phyloP scores from a whole-genome alignment of 2,888 invertebrate genomes.

The Parapristionchus giblindavisi region DNA sequence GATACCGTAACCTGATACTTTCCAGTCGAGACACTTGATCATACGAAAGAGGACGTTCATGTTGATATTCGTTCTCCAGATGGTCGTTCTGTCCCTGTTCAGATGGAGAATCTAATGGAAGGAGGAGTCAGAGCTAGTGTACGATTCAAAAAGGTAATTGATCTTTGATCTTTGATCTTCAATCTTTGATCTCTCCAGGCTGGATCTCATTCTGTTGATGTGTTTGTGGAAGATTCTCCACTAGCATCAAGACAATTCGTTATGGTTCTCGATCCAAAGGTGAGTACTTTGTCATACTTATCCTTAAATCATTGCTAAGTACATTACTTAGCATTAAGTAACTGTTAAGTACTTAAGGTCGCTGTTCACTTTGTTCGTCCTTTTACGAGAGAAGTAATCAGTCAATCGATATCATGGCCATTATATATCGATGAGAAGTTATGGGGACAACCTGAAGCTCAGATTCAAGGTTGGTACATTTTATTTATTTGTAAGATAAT shows the following conservation, averaged over 20 bases:
- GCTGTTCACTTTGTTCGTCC: constrained; percentile 6
- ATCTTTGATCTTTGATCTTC: neutral
- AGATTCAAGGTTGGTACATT: constrained; percentile 13
- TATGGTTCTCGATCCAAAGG: constrained; percentile 31
- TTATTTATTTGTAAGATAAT: neutral
- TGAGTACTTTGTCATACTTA: neutral
- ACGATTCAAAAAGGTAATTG: constrained; percentile 52
- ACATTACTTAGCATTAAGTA: neutral
- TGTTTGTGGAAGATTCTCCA: constrained; percentile 31
- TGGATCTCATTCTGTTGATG: constrained; percentile 28
- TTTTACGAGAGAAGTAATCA: constrained; percentile 4
- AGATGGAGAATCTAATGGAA: constrained; percentile 53
- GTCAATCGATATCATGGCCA: neutral
- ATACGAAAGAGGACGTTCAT: constrained; percentile 54
- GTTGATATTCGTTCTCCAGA: constrained; percentile 58
- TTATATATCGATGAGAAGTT: constrained; percentile 18
- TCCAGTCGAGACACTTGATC: constrained; percentile 31
- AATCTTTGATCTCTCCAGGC: too few relatives aligned
- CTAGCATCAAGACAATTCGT: constrained; percentile 9
- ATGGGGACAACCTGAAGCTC: constrained; percentile 15
- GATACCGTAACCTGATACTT: neutral
- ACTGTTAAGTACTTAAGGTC: neutral
- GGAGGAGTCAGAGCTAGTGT: constrained; percentile 55
- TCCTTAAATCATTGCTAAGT: neutral
- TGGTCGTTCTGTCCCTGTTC: constrained; percentile 56